Base-by-base conservation (phyloP, 1,140 invertebrate genomes). In the Rhopalosiphum padi region DNA sequence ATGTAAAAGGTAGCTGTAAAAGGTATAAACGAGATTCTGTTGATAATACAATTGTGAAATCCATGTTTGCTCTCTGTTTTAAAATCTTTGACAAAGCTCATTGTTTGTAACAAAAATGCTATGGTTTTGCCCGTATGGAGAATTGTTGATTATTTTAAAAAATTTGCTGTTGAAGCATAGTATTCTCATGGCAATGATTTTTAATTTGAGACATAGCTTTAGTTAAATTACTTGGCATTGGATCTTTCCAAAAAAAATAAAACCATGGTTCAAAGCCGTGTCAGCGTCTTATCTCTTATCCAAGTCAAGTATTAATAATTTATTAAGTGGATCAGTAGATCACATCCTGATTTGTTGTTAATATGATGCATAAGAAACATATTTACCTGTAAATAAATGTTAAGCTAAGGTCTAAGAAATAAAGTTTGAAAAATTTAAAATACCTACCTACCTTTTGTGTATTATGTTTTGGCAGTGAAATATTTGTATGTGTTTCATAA, bases 161-260 rank as follows among this genome's bases (percentile, higher is more conserved):
- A 53, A 0, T 46, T 46, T 46, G 46, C 46, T 9, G 53, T 53
- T 23, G 21, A 53, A 22, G 22, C 6, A 55, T 23, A 55, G 6
- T 55, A 55, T 25, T 55, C 95, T 99, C 99, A 95, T 99, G 46
- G 46, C 46, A 99, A 98, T 99, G 98, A 99, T 94, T 98, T 0
- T 97, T 97, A 95, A 99, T 98, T 94, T 99, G 98, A 0, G 98
- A 98, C 86, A 98, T 86, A 98, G 99, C 99, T 96, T 98, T 98
- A 48, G 97, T 97, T 2, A 99, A 95, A 95, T 99, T 98, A 95
- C 97, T 0, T 0, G 99, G 98, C 97, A 99, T 98, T 43, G 99
- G 99, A 95, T 99, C 98, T 2, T 97, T 98, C 98, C 98, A 41
- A 41, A 41, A 99, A 95, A 99, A 99, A n/a, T n/a, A 95, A 99